phyloP scores from a whole-genome alignment of 92 coral and sea anemone species.

The Palythoa grandiflora region DNA sequence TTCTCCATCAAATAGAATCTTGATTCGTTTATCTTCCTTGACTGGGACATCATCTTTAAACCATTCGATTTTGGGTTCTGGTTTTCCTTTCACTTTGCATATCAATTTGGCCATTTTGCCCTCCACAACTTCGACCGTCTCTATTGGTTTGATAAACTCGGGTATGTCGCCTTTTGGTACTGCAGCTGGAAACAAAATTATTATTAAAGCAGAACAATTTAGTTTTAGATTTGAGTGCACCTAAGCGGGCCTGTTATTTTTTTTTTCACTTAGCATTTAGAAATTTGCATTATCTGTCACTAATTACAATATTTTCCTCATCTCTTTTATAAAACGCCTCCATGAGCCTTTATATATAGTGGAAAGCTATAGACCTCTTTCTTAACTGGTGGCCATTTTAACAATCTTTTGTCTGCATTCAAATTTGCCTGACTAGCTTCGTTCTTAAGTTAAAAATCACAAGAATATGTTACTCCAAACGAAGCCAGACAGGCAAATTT shows the following conservation, averaged over 20 bases:
- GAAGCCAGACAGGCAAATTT: too few relatives aligned
- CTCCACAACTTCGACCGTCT: conserved; percentile 76
- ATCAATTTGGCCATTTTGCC: conserved; percentile 84
- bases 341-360: too few relatives aligned
- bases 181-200: conserved; percentile 39
- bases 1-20: conserved; percentile 77
- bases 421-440: too few relatives aligned
- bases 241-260: neutral
- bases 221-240: neutral
- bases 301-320: too few relatives aligned
- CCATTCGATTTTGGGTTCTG: conserved; percentile 90
- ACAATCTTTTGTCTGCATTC: too few relatives aligned
- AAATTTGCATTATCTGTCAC: too few relatives aligned
- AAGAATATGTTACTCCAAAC: too few relatives aligned
- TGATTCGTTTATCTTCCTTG: conserved; percentile 72
- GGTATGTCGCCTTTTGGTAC: conserved; percentile 78
- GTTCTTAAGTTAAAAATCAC: too few relatives aligned
- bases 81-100: conserved; percentile 78
- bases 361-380: too few relatives aligned
- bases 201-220: neutral
- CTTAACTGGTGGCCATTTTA: too few relatives aligned
- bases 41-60: conserved; percentile 79
- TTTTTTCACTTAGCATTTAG: too few relatives aligned
- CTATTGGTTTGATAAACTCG: conserved; percentile 73
- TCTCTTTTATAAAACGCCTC: too few relatives aligned